phyloP scores from a whole-genome alignment of 2,888 invertebrate genomes.

The Drosophila affinis region DNA sequence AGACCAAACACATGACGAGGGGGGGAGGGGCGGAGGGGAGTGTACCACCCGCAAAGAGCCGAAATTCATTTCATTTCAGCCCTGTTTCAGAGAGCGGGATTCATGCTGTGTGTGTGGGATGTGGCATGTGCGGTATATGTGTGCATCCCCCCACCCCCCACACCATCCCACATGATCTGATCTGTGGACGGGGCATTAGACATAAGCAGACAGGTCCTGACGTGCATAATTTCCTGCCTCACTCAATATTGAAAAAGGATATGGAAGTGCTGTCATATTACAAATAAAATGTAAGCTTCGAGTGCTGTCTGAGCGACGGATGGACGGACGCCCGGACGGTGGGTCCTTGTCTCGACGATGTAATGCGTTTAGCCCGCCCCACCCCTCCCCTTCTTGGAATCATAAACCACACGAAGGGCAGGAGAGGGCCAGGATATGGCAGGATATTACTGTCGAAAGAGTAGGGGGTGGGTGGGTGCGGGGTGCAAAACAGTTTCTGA shows the following conservation, averaged over 20 bases:
- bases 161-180: neutral
- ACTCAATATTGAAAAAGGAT: constrained; percentile 68
- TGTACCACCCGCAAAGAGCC: constrained; percentile 9
- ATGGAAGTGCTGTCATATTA: constrained; percentile 71
- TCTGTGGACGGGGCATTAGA: constrained; percentile 49
- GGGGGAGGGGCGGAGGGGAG: constrained; percentile 8
- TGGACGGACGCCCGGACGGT: neutral
- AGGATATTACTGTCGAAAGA: neutral
- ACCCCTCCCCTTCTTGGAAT: constrained; percentile 20
- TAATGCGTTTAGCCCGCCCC: constrained; percentile 54
- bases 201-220: constrained; percentile 70
- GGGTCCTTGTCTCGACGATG: constrained; percentile 29
- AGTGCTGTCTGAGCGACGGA: constrained; percentile 34
- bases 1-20: constrained; percentile 35
- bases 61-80: constrained; percentile 1
- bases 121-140: neutral
- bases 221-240: constrained; percentile 72
- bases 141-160: neutral
- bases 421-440: neutral
- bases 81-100: neutral
- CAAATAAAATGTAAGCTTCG: constrained; percentile 66
- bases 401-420: constrained; percentile 7
- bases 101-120: neutral
- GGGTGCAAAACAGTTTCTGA: constrained; percentile 56
- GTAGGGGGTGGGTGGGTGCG: neutral